A percentile compares a stretch with the other conserved stretches of the same genome.
phyloP scores from a whole-genome alignment of 2,888 invertebrate species.

The Epicampocera succincta region DNA sequence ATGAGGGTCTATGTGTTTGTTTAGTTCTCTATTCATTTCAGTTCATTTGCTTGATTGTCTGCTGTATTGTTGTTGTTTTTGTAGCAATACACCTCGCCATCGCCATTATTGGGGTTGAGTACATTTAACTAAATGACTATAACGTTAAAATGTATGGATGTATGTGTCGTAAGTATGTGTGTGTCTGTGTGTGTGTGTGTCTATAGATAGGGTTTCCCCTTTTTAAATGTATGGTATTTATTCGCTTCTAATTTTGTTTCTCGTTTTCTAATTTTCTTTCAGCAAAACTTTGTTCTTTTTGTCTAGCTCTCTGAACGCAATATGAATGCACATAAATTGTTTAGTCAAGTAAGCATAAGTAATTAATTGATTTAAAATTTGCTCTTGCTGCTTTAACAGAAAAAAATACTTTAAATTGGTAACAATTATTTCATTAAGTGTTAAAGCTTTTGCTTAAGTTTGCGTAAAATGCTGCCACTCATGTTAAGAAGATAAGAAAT shows the following conservation, averaged over 20 bases:
- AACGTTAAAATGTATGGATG: too few relatives aligned
- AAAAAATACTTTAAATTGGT: not conserved
- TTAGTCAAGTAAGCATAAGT: conserved; percentile 56
- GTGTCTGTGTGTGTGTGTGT: not conserved
- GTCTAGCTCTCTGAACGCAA: not conserved
- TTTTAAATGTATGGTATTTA: conserved; percentile 24
- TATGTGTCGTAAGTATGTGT: not conserved
- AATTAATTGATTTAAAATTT: conserved; percentile 47
- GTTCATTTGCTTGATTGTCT: conserved; percentile 80
- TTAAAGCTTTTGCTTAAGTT: too few relatives aligned
- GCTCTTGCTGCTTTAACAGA: not conserved
- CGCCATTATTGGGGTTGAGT: conserved; percentile 65
- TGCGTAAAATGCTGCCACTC: too few relatives aligned
- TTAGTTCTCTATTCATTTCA: conserved; percentile 75
- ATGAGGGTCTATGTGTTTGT: conserved; percentile 18
- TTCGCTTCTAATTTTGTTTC: conserved; percentile 6
- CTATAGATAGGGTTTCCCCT: not conserved
- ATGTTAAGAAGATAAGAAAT: too few relatives aligned
- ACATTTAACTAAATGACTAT: conserved; percentile 39
- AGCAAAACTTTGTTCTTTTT: conserved; percentile 10
- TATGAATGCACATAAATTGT: conserved; percentile 56
- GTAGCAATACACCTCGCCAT: conserved; percentile 30
- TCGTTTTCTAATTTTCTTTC: not conserved
- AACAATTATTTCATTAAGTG: not conserved
- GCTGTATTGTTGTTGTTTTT: conserved; percentile 71